Base-by-base conservation (phyloP, 2,797 vertebrate species). In the Protonibea diacanthus region DNA sequence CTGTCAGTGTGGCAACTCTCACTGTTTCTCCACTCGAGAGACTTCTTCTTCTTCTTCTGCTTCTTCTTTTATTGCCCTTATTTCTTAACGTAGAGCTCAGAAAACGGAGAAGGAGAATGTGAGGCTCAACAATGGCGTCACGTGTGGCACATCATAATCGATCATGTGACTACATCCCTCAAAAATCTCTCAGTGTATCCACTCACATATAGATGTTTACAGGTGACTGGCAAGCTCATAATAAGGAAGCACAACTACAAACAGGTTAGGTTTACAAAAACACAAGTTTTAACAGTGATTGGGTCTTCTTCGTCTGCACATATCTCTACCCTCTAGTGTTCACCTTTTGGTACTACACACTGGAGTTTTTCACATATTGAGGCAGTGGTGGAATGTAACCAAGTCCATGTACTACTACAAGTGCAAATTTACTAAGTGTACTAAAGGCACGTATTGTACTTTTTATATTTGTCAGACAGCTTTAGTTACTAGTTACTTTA, bases 321-420 rank as follows among this genome's bases (percentile, higher is more conserved):
- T 9, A 45, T 65, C 23, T 61, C 44, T 27, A 6, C 82, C 87
- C 80, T 86, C 82, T 76, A 80, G 82, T 83, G 89, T 61, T 79
- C 25, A 55, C 3, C 1, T n/a, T 21, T 0, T 2, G 52, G 25
- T 67, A 86, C 47, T 82, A 49, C 84, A 76, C 14, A 1, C 8
- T 8, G 38, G 18, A 52, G 0, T 29, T 45, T 44, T 65, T 15
- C 15, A 33, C 27, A 38, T 0, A 17, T 11, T 38, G 8, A 27
- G 5, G 18, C 2, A 42, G 18, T 21, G n/a, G 11, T 42, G 38
- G 20, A 38, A 58, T 58, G 20, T 12, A 14, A 42, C n/a, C 7
- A 15, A 8, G 14, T 42, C n/a, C 33, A 42, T 42, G 13, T 55
- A 17, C 25, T 27, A 38, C 8, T 38, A 38, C 33, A 9, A 38